These are phyloP conservation scores for Tetanocera ferruginea DNA, from an alignment of 2,888 invertebrate genomes.

Conservation along the genomic window DNA sequence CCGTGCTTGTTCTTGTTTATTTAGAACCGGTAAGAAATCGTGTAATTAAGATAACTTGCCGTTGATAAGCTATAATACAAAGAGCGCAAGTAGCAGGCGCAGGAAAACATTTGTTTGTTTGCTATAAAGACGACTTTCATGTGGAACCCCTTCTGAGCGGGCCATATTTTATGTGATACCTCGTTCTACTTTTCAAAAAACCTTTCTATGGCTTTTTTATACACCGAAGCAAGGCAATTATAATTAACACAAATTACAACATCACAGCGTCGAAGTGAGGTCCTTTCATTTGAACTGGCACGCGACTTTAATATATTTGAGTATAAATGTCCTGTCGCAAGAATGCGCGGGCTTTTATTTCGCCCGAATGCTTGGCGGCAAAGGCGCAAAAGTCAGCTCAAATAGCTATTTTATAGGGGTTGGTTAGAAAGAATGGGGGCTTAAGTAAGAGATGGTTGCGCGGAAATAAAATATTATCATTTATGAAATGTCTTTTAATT, in stretches of 20 bases:
- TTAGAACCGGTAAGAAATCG: neutral
- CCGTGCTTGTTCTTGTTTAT: neutral
- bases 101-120: neutral
- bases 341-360: conserved; percentile 9
- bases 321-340: conserved; percentile 9
- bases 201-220: conserved; percentile 44
- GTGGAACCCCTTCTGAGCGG: neutral
- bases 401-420: neutral
- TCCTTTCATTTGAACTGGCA: conserved; percentile 49
- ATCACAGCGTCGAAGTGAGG: conserved; percentile 45
- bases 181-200: neutral
- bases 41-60: conserved; percentile 4
- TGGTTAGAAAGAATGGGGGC: neutral
- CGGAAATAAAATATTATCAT: neutral
- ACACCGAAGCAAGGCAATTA: conserved; percentile 58
- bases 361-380: neutral
- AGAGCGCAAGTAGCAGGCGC: neutral
- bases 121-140: neutral
- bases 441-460: neutral
- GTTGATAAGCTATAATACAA: neutral
- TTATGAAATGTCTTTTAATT: conserved; percentile 26
- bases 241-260: conserved; percentile 58
- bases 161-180: neutral
- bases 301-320: conserved; percentile 51
- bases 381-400: neutral